These are phyloP conservation scores for Tautogolabrus adspersus DNA, from an alignment of 2,113 vertebrate genomes.

Conservation along the genomic window DNA sequence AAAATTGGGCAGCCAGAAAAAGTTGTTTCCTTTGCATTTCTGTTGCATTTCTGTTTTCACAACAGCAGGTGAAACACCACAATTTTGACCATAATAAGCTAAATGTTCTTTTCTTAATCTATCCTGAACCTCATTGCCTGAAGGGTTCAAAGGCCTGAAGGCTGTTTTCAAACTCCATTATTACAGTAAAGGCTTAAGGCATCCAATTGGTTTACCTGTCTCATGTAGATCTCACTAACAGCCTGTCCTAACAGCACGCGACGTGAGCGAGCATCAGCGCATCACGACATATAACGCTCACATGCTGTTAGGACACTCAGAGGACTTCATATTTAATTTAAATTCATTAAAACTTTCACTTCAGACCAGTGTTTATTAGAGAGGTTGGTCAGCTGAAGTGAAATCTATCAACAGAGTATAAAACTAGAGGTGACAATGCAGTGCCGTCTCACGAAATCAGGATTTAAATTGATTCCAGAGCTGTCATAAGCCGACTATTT, in stretches of 20 bases:
- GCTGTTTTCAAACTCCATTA: neutral
- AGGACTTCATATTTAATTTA: too few species aligned
- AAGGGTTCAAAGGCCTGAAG: neutral
- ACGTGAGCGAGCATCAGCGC: too few species aligned
- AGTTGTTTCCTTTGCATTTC: too few species aligned
- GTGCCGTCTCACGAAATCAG: slow-evolving; percentile 5
- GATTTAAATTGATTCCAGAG: slow-evolving; percentile 28
- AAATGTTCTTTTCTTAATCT: neutral
- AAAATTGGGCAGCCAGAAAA: too few species aligned
- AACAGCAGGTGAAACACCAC: too few species aligned
- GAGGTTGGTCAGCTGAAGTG: neutral
- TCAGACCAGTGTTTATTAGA: neutral
- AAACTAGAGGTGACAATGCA: slow-evolving; percentile 11
- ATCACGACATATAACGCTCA: too few species aligned
- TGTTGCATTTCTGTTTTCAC: too few species aligned
- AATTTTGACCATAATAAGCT: too few species aligned
- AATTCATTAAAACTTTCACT: neutral
- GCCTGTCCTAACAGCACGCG: too few species aligned
- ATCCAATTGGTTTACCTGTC: neutral
- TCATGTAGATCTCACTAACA: too few species aligned
- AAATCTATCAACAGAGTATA: neutral
- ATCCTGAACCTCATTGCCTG: too few species aligned
- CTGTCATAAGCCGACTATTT: slow-evolving; percentile 39
- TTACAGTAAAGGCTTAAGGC: neutral
- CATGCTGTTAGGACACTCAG: too few species aligned